Base-by-base conservation (phyloP, 1,140 invertebrate genomes). In the Liolophura sinensis region DNA sequence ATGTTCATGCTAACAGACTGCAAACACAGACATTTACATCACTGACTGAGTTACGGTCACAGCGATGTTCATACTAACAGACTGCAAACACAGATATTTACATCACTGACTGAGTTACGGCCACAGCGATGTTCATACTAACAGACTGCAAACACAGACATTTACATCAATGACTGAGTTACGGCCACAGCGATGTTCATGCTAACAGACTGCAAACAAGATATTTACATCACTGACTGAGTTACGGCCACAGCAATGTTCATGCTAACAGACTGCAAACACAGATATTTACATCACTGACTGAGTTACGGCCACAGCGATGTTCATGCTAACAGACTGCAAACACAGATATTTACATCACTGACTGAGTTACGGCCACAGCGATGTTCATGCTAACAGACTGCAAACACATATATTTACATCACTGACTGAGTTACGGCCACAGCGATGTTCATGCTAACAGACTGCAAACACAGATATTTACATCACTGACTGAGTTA, bases 231-330 rank as follows among this genome's bases (percentile, higher is more conserved):
- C n/a, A n/a, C n/a, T n/a, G n/a, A n/a, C n/a, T n/a, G n/a, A n/a
- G n/a, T n/a, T n/a, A n/a, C n/a, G n/a, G 92, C 92, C 1, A 96
- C 79, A 7, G 90, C 91, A 5, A 92, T 89, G 83, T 95, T 94
- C 18, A 92, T 87, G 67, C 86, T 88, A 16, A 93, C 77, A 0
- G 89, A 87, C 79, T 91, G 86, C 16, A 76, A 76, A 31, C 0
- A 61, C 27, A 51, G 58, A 16, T n/a, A n/a, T n/a, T n/a, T n/a
- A n/a, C n/a, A n/a, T n/a, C n/a, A n/a, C n/a, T n/a, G n/a, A n/a
- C n/a, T n/a, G n/a, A n/a, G n/a, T n/a, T n/a, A n/a, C n/a, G n/a
- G 92, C 92, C 1, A 96, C 79, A 7, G 90, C 91, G 5, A 92
- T 89, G 83, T 95, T 94, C 18, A 92, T 87, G 67, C 86, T 88